phyloP scores from a whole-genome alignment of 2,113 vertebrate species.

The Procavia capensis region DNA sequence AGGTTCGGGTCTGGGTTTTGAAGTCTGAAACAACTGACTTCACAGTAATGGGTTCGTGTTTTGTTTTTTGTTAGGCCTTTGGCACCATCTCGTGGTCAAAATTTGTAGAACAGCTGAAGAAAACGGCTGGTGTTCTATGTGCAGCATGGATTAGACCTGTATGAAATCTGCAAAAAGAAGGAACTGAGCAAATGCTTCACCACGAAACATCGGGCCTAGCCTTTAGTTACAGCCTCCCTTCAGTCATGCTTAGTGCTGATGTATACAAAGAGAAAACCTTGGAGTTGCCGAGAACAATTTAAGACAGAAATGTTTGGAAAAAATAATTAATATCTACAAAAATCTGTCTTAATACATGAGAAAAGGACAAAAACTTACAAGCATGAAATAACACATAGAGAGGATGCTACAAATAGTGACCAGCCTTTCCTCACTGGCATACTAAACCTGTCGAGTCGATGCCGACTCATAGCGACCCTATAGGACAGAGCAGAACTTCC shows the following conservation, averaged over 20 bases:
- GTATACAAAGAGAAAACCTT: neutral
- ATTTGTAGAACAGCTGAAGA: neutral
- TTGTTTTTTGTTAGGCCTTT: neutral
- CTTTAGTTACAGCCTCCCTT: neutral
- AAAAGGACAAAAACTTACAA: neutral
- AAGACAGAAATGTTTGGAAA: neutral
- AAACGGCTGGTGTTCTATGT: neutral
- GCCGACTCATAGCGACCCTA: too few relatives aligned
- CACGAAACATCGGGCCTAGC: neutral
- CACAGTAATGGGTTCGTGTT: neutral
- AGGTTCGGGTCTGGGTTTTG: too few relatives aligned
- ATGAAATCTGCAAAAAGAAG: neutral
- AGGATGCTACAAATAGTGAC: neutral
- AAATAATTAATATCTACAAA: neutral
- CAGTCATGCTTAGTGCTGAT: neutral
- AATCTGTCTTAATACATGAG: neutral
- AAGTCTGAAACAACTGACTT: too few relatives aligned
- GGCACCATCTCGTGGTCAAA: slow-evolving; percentile 45
- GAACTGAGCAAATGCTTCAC: neutral
- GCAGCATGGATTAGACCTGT: neutral
- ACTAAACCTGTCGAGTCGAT: too few relatives aligned
- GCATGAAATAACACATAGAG: neutral
- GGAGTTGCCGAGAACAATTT: neutral
- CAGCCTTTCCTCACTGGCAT: too few relatives aligned
- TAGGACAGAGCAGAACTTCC: too few relatives aligned